A percentile compares a stretch with the other conserved stretches of the same genome.
These are phyloP conservation scores for Onychomys torridus DNA, from an alignment of 2,797 vertebrate species.

Conservation along the genomic window DNA sequence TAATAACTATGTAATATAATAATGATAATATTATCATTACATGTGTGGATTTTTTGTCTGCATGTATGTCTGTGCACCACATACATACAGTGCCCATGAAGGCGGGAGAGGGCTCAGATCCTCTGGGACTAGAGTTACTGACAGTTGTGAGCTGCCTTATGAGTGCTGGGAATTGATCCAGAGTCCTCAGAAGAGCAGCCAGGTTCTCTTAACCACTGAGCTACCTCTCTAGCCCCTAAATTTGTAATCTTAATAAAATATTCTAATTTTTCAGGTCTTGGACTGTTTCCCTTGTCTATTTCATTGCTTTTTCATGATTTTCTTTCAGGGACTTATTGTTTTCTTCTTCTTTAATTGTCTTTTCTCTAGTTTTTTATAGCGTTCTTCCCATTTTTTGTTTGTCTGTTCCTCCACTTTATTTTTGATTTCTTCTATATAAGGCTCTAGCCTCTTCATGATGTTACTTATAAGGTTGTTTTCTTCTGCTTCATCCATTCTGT, in stretches of 20 bases:
- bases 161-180: not conserved
- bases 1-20: too few species aligned
- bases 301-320: too few species aligned
- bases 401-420: too few species aligned
- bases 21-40: not conserved
- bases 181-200: not conserved
- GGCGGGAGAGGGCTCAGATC: not conserved
- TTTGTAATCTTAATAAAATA: not conserved
- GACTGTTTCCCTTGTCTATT: too few species aligned
- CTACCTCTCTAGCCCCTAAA: not conserved
- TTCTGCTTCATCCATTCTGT: too few species aligned
- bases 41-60: not conserved
- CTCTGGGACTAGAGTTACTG: not conserved
- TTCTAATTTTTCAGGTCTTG: conserved; percentile 12
- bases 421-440: too few species aligned
- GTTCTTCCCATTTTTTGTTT: too few species aligned
- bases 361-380: too few species aligned
- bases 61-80: not conserved
- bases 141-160: not conserved
- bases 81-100: not conserved
- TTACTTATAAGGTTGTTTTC: too few species aligned
- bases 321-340: too few species aligned
- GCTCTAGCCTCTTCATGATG: too few species aligned
- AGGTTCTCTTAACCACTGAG: not conserved
- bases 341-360: too few species aligned